These are phyloP conservation scores for Chlorodrepanis virens DNA, from an alignment of 2,113 vertebrate species.

Conservation along the genomic window DNA sequence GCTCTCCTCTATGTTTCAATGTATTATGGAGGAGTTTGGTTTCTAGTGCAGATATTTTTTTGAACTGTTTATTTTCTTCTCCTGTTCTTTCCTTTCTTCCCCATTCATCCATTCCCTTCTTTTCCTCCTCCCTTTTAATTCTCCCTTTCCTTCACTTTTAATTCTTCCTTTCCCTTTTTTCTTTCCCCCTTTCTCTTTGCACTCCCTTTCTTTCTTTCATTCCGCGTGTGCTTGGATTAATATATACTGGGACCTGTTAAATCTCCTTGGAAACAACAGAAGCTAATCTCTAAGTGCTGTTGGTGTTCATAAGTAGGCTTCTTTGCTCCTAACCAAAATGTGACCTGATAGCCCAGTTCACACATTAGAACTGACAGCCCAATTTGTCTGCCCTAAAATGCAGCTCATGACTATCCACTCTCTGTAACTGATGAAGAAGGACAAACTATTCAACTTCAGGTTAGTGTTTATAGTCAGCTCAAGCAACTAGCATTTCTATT, in stretches of 20 bases:
- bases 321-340: constrained; percentile 37
- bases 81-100: neutral
- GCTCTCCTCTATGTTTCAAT: neutral
- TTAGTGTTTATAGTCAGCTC: neutral
- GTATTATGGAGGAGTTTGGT: neutral
- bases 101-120: neutral
- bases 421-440: constrained; percentile 13
- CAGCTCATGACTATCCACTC: neutral
- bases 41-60: neutral
- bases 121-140: neutral
- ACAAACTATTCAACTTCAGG: neutral
- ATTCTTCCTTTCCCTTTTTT: neutral
- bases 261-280: constrained; percentile 49
- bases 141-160: neutral
- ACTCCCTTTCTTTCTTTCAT: neutral
- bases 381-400: constrained; percentile 51
- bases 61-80: neutral
- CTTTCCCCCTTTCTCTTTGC: neutral
- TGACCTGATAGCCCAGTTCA: constrained; percentile 40
- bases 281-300: constrained; percentile 17
- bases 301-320: constrained; percentile 34
- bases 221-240: neutral
- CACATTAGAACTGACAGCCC: constrained; percentile 54
- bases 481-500: neutral
- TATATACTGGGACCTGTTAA: neutral